Conservation (phyloP, 2,113 vertebrate species). For the Psittacula cyanocephala region DNA sequence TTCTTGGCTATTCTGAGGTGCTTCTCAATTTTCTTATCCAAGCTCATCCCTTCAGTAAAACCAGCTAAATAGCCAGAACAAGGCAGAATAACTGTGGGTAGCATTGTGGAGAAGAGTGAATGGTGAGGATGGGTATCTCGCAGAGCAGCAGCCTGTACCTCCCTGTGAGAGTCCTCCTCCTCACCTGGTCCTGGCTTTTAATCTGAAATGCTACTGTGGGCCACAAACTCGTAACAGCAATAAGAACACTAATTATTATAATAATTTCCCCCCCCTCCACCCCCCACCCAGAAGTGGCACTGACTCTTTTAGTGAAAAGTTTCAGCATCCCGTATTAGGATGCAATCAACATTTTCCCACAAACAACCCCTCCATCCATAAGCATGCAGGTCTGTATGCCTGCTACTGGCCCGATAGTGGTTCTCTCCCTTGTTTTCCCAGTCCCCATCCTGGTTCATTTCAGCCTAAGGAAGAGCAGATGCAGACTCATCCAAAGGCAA, state of each 20-base stretch:
- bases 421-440: neutral
- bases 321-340: neutral
- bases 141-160: neutral
- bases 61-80: neutral
- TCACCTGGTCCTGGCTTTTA: neutral
- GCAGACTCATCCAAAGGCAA: neutral
- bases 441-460: neutral
- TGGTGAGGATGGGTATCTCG: neutral
- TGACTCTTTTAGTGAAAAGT: neutral
- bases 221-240: neutral
- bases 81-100: neutral
- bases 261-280: neutral
- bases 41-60: neutral
- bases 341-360: neutral
- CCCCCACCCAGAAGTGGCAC: neutral
- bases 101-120: neutral
- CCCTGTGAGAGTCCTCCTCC: neutral
- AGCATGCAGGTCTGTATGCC: neutral
- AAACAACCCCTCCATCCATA: neutral
- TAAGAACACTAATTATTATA: neutral
- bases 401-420: accelerated
- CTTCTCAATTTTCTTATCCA: neutral
- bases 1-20: neutral
- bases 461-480: neutral
- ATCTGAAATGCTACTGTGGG: neutral